Base-by-base conservation (phyloP, 1,140 invertebrate genomes). In the Drosophila ohnishii region DNA sequence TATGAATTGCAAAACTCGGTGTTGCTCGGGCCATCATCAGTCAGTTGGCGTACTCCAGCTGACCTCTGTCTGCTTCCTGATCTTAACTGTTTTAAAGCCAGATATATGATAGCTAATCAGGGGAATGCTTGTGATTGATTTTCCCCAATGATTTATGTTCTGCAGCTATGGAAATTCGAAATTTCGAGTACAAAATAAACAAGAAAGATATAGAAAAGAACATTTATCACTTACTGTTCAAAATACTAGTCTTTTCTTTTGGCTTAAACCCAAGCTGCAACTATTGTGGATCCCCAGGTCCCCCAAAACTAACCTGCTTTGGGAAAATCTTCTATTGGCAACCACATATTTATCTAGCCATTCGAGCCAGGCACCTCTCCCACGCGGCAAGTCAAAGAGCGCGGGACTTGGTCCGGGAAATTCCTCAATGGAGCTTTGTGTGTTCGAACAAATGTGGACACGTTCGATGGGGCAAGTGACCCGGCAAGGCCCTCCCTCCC, bases 381-480 rank as follows among this genome's bases (percentile, higher is more conserved):
- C 72, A 76, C 73, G 73, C 73, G 72, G 72, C 72, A 37, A 76
- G 73, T 76, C 73, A 76, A 76, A 76, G 73, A 75, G 45, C 51
- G 55, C 48, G 35, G 16, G 44, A n/a, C 48, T 16, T 11, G 45
- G 37, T 25, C 8, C 34, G 13, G 51, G 35, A 57, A 62, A 62
- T 74, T 62, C 61, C 37, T 75, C 73, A 66, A 59, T 59, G 48
- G 56, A 22, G 45, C 45, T 25, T 50, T 45, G 45, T 58, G 51
- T 39, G 51, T 35, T 47, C 25, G 58, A 67, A 55, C 73, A 76
- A 76, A 76, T 76, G 73, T 76, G 73, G 73, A 76, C 73, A 76
- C 73, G 72, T 76, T 67, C 72, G 72, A 75, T 75, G 63, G 72
- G 62, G 62, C 73, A 75, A 76, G 73, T 75, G 73, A 76, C 73